These are phyloP conservation scores for Montifringilla adamsi DNA, from an alignment of 2,113 vertebrate genomes.

Conservation along the genomic window DNA sequence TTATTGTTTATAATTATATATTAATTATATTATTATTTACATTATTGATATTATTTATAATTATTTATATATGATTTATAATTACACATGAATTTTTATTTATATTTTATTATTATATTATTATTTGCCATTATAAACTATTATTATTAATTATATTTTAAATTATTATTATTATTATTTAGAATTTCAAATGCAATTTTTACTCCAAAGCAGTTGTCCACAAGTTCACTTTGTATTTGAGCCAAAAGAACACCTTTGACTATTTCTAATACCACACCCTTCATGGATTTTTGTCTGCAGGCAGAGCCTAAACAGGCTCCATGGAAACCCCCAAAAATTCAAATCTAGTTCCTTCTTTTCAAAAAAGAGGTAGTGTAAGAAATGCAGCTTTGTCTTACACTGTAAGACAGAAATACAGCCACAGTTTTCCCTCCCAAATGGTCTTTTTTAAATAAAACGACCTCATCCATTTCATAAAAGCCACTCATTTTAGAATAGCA, in stretches of 20 bases:
- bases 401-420: background rate
- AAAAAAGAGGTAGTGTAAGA: background rate
- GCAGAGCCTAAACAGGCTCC: background rate
- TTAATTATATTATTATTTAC: too few relatives aligned
- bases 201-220: background rate
- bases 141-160: background rate
- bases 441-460: slow-evolving; percentile 29
- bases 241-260: background rate
- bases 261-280: background rate
- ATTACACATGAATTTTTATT: background rate
- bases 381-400: background rate
- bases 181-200: background rate
- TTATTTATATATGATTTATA: background rate
- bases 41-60: too few relatives aligned
- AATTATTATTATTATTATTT: background rate
- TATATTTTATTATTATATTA: background rate
- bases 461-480: slow-evolving; percentile 6
- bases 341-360: background rate
- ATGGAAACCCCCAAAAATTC: background rate
- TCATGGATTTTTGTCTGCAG: background rate
- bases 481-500: slow-evolving; percentile 34
- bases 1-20: too few relatives aligned
- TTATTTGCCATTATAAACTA: background rate
- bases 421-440: background rate
- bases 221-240: background rate